Evolutionary conservation across 1,140 invertebrate species (phyloP), one percentile per base, ranked within the genome.

Genomic region (Drosophila aff.): DNA sequence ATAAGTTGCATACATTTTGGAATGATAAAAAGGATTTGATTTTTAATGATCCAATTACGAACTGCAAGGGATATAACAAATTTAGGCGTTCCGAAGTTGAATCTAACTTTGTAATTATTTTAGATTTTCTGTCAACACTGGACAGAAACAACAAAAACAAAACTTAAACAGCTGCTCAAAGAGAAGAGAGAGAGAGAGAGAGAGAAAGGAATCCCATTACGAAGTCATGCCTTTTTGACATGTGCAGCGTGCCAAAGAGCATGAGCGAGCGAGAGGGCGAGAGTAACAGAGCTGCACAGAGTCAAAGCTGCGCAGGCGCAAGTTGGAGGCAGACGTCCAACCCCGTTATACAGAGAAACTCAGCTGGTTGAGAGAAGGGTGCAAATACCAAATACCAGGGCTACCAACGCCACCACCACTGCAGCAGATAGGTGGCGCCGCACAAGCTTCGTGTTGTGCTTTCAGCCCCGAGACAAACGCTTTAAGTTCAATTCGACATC

Each of bases 181-280:
- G 13, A 15, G 44, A 23, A 23, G 6, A 21, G 43, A 10, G 10
- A 13, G 21, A 11, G 11, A 9, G 44, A 18, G 44, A 21, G 16
- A 26, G 8, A 58, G 50, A 69, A 65, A 23, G 21, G 41, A 10
- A 46, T 15, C 65, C 60, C 52, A 5, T 4, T n/a, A 5, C 67
- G 67, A 76, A 86, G 76, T 86, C 79, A 76, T 74, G 55, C 47
- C 66, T 84, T 49, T 84, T 49, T 76, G 67, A 77, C 72, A 80
- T 83, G 77, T 76, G 71, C 76, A 64, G 58, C 50, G 67, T 50
- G 52, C 43, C 33, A 72, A 36, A 61, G 60, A 65, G 41, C 11
- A 9, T 1, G 33, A 26, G 36, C 13, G 21, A 41, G 52, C 16
- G 26, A 53, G 61, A 66, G 46, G n/a, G 47, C 28, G 66, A 38